Conservation (phyloP, 2,797 vertebrate genomes). For the Pseudochromis fuscus region DNA sequence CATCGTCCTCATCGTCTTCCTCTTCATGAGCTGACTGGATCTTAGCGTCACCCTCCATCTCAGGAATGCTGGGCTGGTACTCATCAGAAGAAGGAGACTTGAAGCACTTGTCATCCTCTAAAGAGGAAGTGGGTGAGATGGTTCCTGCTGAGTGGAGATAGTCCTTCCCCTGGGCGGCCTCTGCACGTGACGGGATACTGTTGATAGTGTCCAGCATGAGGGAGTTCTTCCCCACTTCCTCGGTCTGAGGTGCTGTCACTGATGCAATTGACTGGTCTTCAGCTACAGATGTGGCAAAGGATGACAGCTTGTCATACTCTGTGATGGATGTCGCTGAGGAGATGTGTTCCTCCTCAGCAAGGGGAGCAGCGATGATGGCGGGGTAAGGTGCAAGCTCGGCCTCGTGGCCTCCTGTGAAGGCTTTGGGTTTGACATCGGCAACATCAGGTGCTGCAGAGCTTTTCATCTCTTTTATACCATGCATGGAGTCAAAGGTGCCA, state of each 20-base stretch:
- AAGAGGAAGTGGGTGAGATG: conserved; percentile 97
- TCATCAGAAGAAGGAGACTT: conserved; percentile 97
- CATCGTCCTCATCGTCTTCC: conserved; percentile 90
- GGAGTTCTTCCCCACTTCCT: conserved; percentile 93
- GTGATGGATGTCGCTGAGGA: conserved; percentile 99
- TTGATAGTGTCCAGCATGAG: conserved; percentile 92
- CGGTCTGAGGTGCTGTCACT: conserved; percentile 93
- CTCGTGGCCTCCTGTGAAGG: conserved; percentile 84
- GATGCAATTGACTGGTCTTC: conserved; percentile 98
- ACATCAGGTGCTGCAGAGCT: conserved; percentile 74
- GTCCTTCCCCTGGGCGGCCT: conserved; percentile 93
- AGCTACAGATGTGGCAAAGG: conserved; percentile 95
- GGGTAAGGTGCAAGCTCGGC: conserved; percentile 89
- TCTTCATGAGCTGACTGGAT: conserved; percentile 80
- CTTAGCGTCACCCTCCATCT: conserved; percentile 83
- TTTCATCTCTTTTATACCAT: conserved; percentile 88
- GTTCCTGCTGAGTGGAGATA: conserved; percentile 97
- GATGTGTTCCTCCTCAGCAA: conserved; percentile 98
- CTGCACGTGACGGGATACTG: conserved; percentile 91
- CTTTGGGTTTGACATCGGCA: conserved; percentile 85
- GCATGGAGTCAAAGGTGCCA: conserved; percentile 89
- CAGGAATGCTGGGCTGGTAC: conserved; percentile 86
- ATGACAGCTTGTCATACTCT: conserved; percentile 98
- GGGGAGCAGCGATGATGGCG: conserved; percentile 92
- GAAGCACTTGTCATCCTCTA: conserved; percentile 98